Percentiles rank a stretch among this genome's conserved stretches.
Evolutionary conservation across 2,113 vertebrate species (phyloP).

Genomic region (Trichechus manatus): DNA sequence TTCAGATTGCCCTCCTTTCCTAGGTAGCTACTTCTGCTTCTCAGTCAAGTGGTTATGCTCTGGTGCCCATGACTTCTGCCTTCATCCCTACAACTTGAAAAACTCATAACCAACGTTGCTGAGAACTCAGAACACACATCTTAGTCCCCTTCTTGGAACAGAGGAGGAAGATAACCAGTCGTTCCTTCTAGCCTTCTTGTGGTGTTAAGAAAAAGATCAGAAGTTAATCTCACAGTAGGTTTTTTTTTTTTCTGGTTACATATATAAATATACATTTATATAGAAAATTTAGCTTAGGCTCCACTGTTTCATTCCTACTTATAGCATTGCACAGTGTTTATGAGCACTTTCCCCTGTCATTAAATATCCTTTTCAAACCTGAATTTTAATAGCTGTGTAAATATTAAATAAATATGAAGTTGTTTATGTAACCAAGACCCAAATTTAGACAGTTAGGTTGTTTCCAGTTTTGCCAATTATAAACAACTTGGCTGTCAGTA

Average conservation of each 20-base stretch:
- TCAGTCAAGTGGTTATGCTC: not conserved
- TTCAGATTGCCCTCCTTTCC: not conserved
- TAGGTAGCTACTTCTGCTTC: not conserved
- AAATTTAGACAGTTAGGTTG: not conserved
- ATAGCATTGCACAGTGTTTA: not conserved
- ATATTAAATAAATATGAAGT: constrained; percentile 16
- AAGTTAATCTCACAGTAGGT: not conserved
- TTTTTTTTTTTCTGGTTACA: not conserved
- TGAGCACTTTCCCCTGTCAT: not conserved
- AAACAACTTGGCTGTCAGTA: not conserved
- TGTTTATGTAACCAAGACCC: not conserved
- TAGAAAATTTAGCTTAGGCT: not conserved
- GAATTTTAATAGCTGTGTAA: not conserved
- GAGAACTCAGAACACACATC: not conserved
- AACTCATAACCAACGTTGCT: not conserved
- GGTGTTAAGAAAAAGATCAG: not conserved
- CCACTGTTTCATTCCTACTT: not conserved
- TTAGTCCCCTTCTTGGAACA: not conserved
- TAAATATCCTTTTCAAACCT: constrained; percentile 19
- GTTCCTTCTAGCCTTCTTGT: not conserved
- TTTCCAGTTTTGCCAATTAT: constrained; percentile 26
- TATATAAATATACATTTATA: not conserved
- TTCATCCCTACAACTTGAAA: not conserved
- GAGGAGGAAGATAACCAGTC: not conserved
- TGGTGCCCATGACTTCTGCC: not conserved